Base-by-base conservation (phyloP, 2,113 vertebrate species). In the Takifugu flavidus region DNA sequence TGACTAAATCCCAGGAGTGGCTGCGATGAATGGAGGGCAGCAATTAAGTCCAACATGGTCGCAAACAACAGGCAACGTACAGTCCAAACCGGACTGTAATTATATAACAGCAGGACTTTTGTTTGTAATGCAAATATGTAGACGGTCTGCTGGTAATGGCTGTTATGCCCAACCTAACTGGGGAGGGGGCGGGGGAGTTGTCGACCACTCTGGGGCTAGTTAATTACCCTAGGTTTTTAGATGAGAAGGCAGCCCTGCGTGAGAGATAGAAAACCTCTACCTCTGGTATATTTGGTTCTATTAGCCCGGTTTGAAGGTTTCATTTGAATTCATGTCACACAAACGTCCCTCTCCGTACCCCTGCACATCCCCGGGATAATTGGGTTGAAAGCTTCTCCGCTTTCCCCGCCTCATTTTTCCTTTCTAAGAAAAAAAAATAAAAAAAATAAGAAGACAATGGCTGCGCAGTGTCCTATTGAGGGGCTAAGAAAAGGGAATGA, bases 281-380 rank as follows among this genome's bases (percentile, higher is more conserved):
- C 76, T 69, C 54, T 56, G 75, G 75, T 79, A 49, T 82, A 75
- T 82, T 72, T 44, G 45, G 64, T 64, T 53, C 58, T 69, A 43
- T 70, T 78, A 50, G 75, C 50, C 76, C 65, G 43, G 65, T 73
- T 79, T 75, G 75, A 78, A 78, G 77, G 74, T 84, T 86, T 78
- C 85, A 88, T 89, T 85, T 85, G 81, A 83, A 89, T 89, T 88
- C 79, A 78, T 77, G 84, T 88, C 88, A 87, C 86, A 84, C 75
- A 75, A 65, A 71, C 80, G 80, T 85, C 77, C 84, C 80, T 74
- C 78, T 80, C 76, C 67, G 70, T 77, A 75, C 47, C 65, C 71
- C 52, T 76, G 75, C 75, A 77, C 77, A 74, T n/a, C 82, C 77
- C 20, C 78, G 59, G 81, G 80, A 88, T 90, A 88, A 90, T 90